Conservation (phyloP, 2,888 invertebrate species). For the Eubasilissa splendida region DNA sequence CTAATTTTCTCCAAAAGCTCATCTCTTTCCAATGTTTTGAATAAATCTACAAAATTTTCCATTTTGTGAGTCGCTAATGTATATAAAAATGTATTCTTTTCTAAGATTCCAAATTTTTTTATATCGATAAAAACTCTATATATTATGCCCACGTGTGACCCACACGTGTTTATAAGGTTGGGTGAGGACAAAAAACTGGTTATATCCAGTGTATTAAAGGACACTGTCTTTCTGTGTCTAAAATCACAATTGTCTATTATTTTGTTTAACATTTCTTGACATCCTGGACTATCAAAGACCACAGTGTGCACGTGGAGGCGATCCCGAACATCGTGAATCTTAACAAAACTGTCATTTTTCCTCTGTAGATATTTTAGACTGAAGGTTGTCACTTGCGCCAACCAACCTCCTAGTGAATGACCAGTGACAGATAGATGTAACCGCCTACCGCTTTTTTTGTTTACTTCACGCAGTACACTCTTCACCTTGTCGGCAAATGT, state of each 20-base stretch:
- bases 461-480: background rate
- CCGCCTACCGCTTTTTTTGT: background rate
- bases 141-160: background rate
- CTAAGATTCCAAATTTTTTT: too few relatives aligned
- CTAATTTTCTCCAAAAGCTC: too few relatives aligned
- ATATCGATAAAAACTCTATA: too few relatives aligned
- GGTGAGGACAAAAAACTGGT: background rate
- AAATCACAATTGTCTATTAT: background rate
- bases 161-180: background rate
- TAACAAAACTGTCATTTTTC: background rate
- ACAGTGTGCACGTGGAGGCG: conserved; percentile 2
- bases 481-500: background rate
- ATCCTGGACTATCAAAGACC: background rate
- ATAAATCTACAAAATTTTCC: too few relatives aligned
- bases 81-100: too few relatives aligned
- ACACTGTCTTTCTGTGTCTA: background rate
- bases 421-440: background rate
- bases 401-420: background rate
- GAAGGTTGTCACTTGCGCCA: background rate
- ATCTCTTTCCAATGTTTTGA: too few relatives aligned
- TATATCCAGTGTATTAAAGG: background rate
- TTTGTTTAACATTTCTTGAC: background rate
- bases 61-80: too few relatives aligned
- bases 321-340: background rate
- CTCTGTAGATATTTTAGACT: background rate